Evolutionary conservation across 1,140 invertebrate species (phyloP).

Genomic region (Cydia splendana): DNA sequence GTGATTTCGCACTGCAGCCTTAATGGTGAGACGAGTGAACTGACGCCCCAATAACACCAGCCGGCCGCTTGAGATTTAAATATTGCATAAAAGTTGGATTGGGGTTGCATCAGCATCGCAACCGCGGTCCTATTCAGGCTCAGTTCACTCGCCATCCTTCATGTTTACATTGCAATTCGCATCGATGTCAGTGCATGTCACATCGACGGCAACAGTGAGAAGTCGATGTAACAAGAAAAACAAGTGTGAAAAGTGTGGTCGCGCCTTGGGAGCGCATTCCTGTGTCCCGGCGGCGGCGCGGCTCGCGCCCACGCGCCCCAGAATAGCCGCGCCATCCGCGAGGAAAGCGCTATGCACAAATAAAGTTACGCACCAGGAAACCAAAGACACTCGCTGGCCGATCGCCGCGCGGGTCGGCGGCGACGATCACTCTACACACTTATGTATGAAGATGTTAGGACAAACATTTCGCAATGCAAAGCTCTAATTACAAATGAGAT

Average conservation of each 20-base stretch:
- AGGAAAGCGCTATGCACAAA: constrained; percentile 72
- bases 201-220: constrained; percentile 48
- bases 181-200: constrained; percentile 32
- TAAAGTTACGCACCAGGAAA: constrained; percentile 68
- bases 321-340: constrained; percentile 70
- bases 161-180: constrained; percentile 49
- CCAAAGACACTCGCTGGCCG: constrained; percentile 59
- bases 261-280: constrained; percentile 50
- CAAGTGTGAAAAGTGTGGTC: constrained; percentile 49
- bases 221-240: constrained; percentile 50
- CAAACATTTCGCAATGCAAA: constrained; percentile 33
- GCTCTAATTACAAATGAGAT: constrained; percentile 4
- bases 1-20: constrained; percentile 68
- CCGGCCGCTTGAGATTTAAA: constrained; percentile 55
- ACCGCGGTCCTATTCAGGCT: constrained; percentile 37
- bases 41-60: constrained; percentile 49
- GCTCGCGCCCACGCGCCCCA: constrained; percentile 54
- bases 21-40: constrained; percentile 58
- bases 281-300: constrained; percentile 43
- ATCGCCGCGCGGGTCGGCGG: constrained; percentile 42
- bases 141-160: constrained; percentile 45
- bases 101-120: constrained; percentile 43
- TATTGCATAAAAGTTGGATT: constrained; percentile 51
- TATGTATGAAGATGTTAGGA: constrained; percentile 29
- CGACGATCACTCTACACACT: constrained; percentile 26